phyloP scores from a whole-genome alignment of 1,140 invertebrate genomes.

The Dreissena polymorpha region DNA sequence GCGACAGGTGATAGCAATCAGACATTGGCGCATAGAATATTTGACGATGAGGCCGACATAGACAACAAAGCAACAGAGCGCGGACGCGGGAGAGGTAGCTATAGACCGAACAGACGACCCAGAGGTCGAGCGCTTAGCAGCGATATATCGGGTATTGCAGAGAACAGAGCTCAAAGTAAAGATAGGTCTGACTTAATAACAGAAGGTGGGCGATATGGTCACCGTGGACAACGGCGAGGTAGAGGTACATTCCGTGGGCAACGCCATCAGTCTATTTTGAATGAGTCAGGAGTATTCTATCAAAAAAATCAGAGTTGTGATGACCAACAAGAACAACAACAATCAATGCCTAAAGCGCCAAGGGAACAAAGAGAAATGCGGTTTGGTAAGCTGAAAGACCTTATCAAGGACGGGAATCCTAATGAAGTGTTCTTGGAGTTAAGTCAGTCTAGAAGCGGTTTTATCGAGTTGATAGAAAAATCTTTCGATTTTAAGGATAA shows the following conservation, averaged over 20 bases:
- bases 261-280: neutral
- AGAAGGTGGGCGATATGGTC: neutral
- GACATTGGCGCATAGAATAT: too few species aligned
- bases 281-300: neutral
- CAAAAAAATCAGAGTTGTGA: neutral
- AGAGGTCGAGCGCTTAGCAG: constrained; percentile 20
- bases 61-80: too few species aligned
- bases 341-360: neutral
- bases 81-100: constrained; percentile 38
- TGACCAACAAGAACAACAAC: neutral
- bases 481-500: constrained; percentile 10
- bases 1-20: too few species aligned
- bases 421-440: constrained; percentile 24
- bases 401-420: neutral
- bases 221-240: neutral
- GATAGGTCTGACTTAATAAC: neutral
- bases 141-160: neutral
- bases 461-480: constrained; percentile 16
- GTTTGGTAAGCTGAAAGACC: constrained; percentile 4
- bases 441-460: constrained; percentile 20
- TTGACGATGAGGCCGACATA: neutral
- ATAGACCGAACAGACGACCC: neutral
- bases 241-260: neutral
- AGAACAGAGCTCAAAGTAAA: neutral
- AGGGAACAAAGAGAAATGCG: neutral